Evolutionary conservation across 2,888 invertebrate genomes (phyloP).

Genomic region (Andrena bicolor): DNA sequence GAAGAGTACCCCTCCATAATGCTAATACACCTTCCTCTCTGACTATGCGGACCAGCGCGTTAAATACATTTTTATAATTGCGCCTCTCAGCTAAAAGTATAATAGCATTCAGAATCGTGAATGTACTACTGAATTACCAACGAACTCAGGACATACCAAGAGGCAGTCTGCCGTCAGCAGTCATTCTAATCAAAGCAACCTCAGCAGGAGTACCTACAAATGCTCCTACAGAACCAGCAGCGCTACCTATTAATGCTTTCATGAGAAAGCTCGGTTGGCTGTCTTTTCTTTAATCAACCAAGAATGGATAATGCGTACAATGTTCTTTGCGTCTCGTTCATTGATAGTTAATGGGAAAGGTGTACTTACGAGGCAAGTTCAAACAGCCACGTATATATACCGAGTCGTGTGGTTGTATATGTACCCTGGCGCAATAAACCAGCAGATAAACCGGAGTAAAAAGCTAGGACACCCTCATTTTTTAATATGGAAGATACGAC

Average conservation of each 20-base stretch:
- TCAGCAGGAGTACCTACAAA: constrained; percentile 99
- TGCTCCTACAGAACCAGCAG: constrained; percentile 94
- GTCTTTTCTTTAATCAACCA: constrained; percentile 84
- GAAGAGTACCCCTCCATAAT: constrained; percentile 96
- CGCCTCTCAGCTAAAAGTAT: constrained; percentile 90
- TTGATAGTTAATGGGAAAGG: background rate
- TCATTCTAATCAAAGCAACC: constrained; percentile 98
- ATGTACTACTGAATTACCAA: background rate
- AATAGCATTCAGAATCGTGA: constrained; percentile 16
- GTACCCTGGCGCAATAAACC: constrained; percentile 92
- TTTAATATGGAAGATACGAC: constrained; percentile 93
- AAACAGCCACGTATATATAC: constrained; percentile 96
- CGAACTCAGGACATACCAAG: constrained; percentile 72
- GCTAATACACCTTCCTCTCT: constrained; percentile 94
- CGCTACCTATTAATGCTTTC: constrained; percentile 94
- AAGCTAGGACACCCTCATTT: constrained; percentile 94
- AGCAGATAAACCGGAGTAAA: constrained; percentile 95
- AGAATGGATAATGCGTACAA: background rate
- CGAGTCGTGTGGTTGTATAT: constrained; percentile 98
- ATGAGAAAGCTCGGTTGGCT: constrained; percentile 92
- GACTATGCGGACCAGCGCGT: constrained; percentile 93
- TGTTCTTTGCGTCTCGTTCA: background rate
- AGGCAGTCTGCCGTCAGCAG: constrained; percentile 97
- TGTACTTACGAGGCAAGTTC: constrained; percentile 89
- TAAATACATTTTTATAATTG: constrained; percentile 96